Conservation (phyloP, 2,113 vertebrate species). For the Alligator mississippiensis region DNA sequence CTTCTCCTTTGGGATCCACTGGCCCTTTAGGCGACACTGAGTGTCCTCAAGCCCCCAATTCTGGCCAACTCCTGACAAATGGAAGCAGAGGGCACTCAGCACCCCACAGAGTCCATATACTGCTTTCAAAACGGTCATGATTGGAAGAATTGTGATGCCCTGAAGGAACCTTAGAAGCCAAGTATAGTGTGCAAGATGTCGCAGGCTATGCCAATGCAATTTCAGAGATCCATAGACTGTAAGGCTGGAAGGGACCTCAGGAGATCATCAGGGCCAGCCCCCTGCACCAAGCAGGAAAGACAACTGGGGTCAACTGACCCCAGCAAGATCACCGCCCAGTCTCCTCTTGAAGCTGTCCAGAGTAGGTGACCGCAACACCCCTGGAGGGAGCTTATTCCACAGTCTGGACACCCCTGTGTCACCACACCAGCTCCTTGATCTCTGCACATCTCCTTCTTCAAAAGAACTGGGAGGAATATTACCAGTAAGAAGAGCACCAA, state of each 20-base stretch:
- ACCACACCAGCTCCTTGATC: too few species aligned
- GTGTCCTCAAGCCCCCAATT: too few species aligned
- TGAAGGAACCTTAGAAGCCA: neutral
- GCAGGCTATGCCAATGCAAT: neutral
- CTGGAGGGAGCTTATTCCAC: too few species aligned
- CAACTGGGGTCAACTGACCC: too few species aligned
- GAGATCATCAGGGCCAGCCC: too few species aligned
- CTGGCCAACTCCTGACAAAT: neutral
- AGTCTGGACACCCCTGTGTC: too few species aligned
- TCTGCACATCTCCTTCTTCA: too few species aligned
- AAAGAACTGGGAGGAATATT: too few species aligned
- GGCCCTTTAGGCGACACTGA: neutral
- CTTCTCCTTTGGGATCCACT: neutral
- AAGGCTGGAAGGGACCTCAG: too few species aligned
- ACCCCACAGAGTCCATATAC: neutral
- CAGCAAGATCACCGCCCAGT: neutral
- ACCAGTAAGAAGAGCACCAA: too few species aligned
- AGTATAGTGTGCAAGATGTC: rapidly evolving
- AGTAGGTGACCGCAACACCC: too few species aligned
- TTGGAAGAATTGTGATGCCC: neutral
- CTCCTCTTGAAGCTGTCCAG: neutral
- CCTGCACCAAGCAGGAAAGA: too few species aligned
- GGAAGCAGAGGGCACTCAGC: neutral
- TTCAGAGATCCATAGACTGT: neutral
- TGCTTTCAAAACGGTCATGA: constrained; percentile 3